A percentile compares a stretch with the other conserved stretches of the same genome.
Conservation (phyloP, 2,888 invertebrate species). For the Chrysomela aeneicollis region DNA sequence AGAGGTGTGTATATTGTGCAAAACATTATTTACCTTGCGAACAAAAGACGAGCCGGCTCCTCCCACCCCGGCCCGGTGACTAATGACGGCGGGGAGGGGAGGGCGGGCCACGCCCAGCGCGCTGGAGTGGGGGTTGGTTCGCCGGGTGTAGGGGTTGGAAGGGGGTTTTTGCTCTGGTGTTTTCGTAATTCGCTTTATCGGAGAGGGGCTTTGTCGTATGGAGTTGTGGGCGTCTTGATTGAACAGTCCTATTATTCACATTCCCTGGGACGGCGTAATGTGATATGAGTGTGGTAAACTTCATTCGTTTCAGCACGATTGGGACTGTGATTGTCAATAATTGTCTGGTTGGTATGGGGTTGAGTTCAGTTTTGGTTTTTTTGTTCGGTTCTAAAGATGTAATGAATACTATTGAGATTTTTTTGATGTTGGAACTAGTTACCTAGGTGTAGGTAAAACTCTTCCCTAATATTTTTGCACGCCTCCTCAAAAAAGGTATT, state of each 20-base stretch:
- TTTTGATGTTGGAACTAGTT: too few species aligned
- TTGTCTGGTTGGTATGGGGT: too few species aligned
- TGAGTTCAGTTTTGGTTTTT: too few species aligned
- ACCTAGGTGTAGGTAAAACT: too few species aligned
- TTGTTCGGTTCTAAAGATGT: too few species aligned
- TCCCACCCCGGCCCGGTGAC: conserved; percentile 61
- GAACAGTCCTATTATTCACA: neutral
- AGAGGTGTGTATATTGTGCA: conserved; percentile 75
- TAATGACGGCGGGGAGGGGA: conserved; percentile 58
- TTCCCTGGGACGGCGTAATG: neutral
- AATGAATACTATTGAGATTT: too few species aligned
- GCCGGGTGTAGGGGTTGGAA: conserved; percentile 14
- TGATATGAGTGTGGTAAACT: too few species aligned
- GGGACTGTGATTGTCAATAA: too few species aligned
- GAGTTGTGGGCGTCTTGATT: neutral
- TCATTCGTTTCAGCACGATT: too few species aligned
- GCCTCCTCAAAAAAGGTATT: too few species aligned
- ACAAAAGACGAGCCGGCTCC: conserved; percentile 61
- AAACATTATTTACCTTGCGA: conserved; percentile 78
- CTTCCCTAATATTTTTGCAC: too few species aligned
- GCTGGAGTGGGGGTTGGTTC: conserved; percentile 3
- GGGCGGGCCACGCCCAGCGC: conserved; percentile 48
- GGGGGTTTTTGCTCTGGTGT: conserved; percentile 4
- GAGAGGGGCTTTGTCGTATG: neutral
- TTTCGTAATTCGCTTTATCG: conserved; percentile 5